Conservation (phyloP, 2,888 invertebrate genomes). For the Thumatha senex region DNA sequence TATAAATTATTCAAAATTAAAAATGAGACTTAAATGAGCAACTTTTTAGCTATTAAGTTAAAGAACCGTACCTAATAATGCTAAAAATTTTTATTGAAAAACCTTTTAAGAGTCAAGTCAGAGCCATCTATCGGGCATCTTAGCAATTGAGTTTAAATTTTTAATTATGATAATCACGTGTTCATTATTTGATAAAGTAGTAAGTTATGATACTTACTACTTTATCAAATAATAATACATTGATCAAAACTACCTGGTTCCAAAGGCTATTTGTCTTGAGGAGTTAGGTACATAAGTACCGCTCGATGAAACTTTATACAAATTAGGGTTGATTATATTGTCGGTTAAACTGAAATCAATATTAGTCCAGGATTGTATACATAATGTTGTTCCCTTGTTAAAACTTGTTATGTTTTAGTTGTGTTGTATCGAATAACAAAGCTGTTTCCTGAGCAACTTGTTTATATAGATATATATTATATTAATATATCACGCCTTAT, state of each 20-base stretch:
- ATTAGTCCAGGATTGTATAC: constrained; percentile 65
- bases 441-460: not conserved
- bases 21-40: too few species aligned
- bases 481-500: not conserved
- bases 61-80: too few species aligned
- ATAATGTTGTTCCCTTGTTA: constrained; percentile 57
- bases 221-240: not conserved
- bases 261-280: constrained; percentile 41
- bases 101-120: too few species aligned
- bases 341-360: constrained; percentile 68
- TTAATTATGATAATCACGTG: too few species aligned
- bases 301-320: constrained; percentile 59
- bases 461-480: not conserved
- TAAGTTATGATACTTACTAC: too few species aligned
- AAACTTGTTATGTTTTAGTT: constrained; percentile 64
- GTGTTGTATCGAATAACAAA: constrained; percentile 4
- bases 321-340: constrained; percentile 74
- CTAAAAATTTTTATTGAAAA: too few species aligned
- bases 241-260: not conserved
- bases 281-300: constrained; percentile 5
- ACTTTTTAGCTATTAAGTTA: too few species aligned
- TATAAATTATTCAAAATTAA: too few species aligned
- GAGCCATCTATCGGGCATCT: too few species aligned
- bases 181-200: too few species aligned
- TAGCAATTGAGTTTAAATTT: too few species aligned